phyloP scores from a whole-genome alignment of 2,113 vertebrate species.

The Balaenoptera acutorostrata region DNA sequence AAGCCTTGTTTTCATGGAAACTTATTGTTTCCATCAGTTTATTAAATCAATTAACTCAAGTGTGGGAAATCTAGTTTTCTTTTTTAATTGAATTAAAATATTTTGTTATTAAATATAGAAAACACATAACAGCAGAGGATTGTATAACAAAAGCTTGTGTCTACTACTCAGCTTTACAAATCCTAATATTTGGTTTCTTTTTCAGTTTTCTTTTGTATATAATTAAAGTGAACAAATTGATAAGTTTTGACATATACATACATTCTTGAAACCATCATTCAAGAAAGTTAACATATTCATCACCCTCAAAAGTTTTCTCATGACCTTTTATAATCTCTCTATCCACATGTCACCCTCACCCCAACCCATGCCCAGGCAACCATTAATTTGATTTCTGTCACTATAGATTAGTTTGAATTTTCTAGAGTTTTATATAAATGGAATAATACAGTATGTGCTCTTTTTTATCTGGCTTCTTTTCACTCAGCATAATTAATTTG shows the following conservation, averaged over 20 bases:
- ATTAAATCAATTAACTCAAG: background rate
- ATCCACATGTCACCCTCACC: background rate
- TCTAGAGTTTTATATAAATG: conserved; percentile 3
- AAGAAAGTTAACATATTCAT: background rate
- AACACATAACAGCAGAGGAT: background rate
- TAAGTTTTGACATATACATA: background rate
- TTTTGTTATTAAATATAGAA: background rate
- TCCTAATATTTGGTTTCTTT: background rate
- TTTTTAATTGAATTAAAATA: background rate
- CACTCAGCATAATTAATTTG: background rate
- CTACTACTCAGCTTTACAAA: background rate
- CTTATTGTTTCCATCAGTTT: background rate
- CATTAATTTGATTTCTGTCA: conserved; percentile 11
- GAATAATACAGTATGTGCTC: background rate
- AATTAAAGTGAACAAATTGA: background rate
- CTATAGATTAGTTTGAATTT: background rate
- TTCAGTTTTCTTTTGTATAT: background rate
- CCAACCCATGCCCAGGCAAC: background rate
- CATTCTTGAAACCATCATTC: background rate
- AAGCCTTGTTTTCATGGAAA: background rate
- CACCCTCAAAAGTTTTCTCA: background rate
- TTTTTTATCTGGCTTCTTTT: background rate
- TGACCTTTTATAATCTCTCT: background rate
- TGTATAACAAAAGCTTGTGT: background rate
- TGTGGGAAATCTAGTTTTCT: background rate